Base-by-base conservation (phyloP, 2,113 vertebrate genomes). In the Sitta europaea region DNA sequence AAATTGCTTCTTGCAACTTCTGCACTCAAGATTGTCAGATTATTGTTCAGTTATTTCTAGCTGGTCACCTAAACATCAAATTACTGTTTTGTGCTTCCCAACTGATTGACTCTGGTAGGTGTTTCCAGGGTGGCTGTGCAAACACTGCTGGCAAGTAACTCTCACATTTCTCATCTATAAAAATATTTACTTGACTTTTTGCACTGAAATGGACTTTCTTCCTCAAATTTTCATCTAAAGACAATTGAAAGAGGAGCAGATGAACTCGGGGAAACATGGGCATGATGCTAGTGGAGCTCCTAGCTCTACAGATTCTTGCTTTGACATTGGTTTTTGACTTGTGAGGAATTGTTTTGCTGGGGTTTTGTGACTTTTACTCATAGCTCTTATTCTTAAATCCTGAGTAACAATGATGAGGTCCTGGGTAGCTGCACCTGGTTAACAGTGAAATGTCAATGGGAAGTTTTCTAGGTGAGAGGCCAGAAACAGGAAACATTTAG, bases 131-230 rank as follows among this genome's bases (percentile, higher is more conserved):
- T 68, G 76, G 43, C 28, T 90, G n/a, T 81, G 54, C 85, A 90
- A 88, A 80, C 62, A 36, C 42, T 73, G 70, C 85, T 68, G 53
- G 40, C 66, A 85, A 75, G 7, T 66, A 36, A 45, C 19, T 79
- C 40, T 82, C 23, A 1, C 25, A 54, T 82, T 91, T 82, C 35
- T 88, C 53, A 61, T 71, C 45, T 11, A 1, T 83, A 66, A 71
- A 82, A 90, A 76, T 86, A 79, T 90, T 94, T 90, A 72, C 66
- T 78, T 93, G 57, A 45, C 62, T 90, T 73, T 90, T 83, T 28
- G 12, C 33, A 51, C 31, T 27, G 31, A 40, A 93, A 66, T 8
- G 42, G 33, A 8, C n/a, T 68, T 53, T 54, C 2, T 29, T 72
- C 53, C 86, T 82, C n/a, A 61, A 14, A 19, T 54, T 68, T 72